Conservation (phyloP, 2,797 vertebrate genomes). For the Parauchenoglanis ngamensis region DNA sequence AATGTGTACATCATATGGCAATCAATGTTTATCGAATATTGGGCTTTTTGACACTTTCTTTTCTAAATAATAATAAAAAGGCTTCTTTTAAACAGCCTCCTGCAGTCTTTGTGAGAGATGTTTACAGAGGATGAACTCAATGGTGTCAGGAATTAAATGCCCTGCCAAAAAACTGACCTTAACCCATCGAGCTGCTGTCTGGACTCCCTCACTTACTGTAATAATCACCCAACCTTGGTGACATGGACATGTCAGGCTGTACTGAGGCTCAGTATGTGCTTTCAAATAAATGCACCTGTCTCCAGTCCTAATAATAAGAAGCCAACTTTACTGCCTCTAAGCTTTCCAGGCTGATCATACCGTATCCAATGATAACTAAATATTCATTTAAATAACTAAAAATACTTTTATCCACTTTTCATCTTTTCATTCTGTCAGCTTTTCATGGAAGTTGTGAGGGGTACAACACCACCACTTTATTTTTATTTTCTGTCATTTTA, state of each 20-base stretch:
- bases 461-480: neutral
- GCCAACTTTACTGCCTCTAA: neutral
- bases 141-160: neutral
- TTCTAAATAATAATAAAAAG: neutral
- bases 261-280: neutral
- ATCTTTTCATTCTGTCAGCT: neutral
- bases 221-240: neutral
- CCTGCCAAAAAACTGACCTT: neutral
- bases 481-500: neutral
- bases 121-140: neutral
- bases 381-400: neutral
- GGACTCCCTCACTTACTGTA: neutral
- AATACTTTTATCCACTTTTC: neutral
- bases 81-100: neutral
- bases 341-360: neutral
- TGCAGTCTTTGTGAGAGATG: neutral
- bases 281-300: constrained; percentile 9
- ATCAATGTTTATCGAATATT: neutral
- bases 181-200: neutral
- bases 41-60: neutral
- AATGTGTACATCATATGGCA: neutral
- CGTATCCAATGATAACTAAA: neutral
- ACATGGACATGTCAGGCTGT: neutral
- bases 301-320: neutral
- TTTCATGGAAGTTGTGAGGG: neutral